Base-by-base conservation (phyloP, 1,140 invertebrate genomes). In the Phymastichus coffea region DNA sequence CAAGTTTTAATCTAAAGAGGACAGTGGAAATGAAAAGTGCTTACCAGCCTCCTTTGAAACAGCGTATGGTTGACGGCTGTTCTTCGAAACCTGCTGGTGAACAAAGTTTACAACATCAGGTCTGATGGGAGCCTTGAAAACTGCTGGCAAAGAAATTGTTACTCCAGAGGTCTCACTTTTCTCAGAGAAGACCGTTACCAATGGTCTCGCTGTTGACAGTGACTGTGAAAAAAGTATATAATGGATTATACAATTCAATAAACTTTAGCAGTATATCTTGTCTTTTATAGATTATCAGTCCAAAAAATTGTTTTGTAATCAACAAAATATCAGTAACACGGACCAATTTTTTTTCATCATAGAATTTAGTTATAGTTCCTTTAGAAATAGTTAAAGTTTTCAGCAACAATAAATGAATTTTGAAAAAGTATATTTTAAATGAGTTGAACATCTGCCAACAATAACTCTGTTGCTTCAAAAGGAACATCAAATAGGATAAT, bases 91-190 rank as follows among this genome's bases (percentile, higher is more conserved):
- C 71, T 98, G 91, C 60, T 95, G 90, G 73, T 99, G 97, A 60
- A 99, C 92, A 81, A 95, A 94, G 74, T 93, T 97, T 56, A 99
- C 97, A 46, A 99, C 87, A 86, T 99, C 98, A 25, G 97, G 97
- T 49, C 98, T 85, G 76, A 99, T 98, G 33, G 97, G 97, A 7
- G 96, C 95, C 78, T 92, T 94, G 84, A 99, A 99, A 2, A 99
- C 92, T 33, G 93, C 89, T 4, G 97, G 97, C 41, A 99, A 83
- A 23, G 88, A 85, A 64, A 98, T 80, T 44, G 87, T 86, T 23
- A 85, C 84, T 12, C 86, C 88, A 22, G 90, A 87, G 12, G 28
- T 33, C 70, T 94, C 94, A 83, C 91, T 95, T 81, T 98, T 98
- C 70, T 98, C 96, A 80, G 85, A 89, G 74, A 97, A 97, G 10